phyloP scores from a whole-genome alignment of 2,797 vertebrate species.

The Chromobotia macracanthus region DNA sequence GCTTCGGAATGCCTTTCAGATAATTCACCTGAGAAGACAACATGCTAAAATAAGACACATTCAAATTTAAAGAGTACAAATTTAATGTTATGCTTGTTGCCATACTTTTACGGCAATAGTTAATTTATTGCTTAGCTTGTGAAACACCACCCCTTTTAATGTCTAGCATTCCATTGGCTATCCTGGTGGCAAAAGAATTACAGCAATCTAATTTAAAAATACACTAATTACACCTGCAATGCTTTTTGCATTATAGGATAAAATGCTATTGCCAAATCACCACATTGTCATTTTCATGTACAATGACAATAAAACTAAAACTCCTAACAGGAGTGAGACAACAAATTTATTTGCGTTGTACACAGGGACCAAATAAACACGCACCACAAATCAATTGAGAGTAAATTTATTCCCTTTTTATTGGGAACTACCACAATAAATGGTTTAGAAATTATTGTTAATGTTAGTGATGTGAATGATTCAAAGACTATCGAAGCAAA shows the following conservation, averaged over 20 bases:
- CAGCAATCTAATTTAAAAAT: no score
- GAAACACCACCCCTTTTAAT: neutral
- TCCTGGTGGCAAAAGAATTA: neutral
- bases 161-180: neutral
- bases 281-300: no score
- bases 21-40: slow-evolving; percentile 69
- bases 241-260: neutral
- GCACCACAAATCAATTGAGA: no score
- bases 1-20: slow-evolving; percentile 81
- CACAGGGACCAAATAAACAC: neutral
- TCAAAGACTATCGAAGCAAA: neutral
- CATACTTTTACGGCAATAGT: no score
- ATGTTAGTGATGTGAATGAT: neutral
- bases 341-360: neutral
- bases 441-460: neutral
- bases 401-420: neutral
- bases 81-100: neutral
- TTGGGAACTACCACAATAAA: neutral
- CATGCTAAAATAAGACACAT: neutral
- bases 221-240: neutral
- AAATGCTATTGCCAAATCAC: no score
- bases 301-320: neutral
- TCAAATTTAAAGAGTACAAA: neutral
- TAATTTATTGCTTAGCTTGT: neutral
- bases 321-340: no score